Conservation (phyloP, 2,797 vertebrate genomes). For the Siniperca undulata region DNA sequence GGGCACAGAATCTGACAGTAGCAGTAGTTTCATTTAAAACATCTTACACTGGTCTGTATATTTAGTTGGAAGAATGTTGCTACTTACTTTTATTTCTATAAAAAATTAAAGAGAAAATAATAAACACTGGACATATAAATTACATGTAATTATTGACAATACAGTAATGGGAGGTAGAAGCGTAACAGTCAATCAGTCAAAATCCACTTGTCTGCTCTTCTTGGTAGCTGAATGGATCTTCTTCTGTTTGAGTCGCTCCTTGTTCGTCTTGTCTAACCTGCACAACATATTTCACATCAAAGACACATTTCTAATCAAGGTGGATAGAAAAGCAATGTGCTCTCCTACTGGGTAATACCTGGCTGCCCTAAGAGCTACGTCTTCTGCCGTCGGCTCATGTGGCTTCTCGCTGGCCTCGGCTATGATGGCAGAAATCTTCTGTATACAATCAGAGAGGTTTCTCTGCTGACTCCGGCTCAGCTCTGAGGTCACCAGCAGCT, state of each 20-base stretch:
- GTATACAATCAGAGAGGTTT: conserved; percentile 91
- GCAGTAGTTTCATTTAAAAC: background rate
- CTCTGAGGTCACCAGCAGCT: conserved; percentile 92
- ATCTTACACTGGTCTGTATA: background rate
- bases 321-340: background rate
- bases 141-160: background rate
- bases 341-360: conserved; percentile 81
- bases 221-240: conserved; percentile 88
- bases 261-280: conserved; percentile 91
- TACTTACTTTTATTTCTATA: conserved; percentile 5
- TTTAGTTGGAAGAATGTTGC: background rate
- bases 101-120: background rate
- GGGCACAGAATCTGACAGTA: background rate
- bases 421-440: conserved; percentile 92
- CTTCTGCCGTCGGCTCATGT: conserved; percentile 83
- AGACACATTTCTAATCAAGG: background rate
- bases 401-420: conserved; percentile 84
- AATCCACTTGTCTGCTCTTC: conserved; percentile 85
- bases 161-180: background rate
- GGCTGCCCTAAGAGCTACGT: conserved; percentile 78
- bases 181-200: conserved; percentile 70
- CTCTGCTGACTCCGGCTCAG: conserved; percentile 92
- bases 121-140: background rate
- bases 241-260: conserved; percentile 91
- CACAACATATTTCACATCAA: conserved; percentile 46